A percentile compares a stretch with the other conserved stretches of the same genome.
Conservation (phyloP, 2,888 invertebrate genomes). For the Chrysolina americana region DNA sequence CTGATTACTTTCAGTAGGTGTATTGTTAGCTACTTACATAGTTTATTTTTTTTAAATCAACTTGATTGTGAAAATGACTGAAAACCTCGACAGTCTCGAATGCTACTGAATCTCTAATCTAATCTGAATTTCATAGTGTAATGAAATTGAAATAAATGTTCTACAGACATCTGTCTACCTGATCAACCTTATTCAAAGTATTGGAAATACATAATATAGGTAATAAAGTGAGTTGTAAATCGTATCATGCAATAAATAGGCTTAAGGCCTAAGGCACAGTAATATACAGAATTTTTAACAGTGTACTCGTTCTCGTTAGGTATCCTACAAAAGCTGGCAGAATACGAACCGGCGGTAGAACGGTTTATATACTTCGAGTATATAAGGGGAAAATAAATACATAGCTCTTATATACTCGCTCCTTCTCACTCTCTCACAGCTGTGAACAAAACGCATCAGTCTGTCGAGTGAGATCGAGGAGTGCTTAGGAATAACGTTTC, state of each 20-base stretch:
- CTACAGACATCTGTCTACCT: not conserved
- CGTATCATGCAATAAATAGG: slow-evolving; percentile 23
- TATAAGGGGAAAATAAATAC: slow-evolving; percentile 68
- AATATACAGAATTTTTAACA: slow-evolving; percentile 58
- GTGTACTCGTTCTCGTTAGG: slow-evolving; percentile 59
- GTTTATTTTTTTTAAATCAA: no score
- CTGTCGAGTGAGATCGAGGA: slow-evolving; percentile 67
- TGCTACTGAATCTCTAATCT: not conserved
- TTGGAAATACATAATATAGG: not conserved
- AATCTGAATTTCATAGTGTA: not conserved
- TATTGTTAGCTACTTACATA: no score
- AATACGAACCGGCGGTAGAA: slow-evolving; percentile 65
- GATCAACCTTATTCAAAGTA: not conserved
- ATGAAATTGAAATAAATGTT: not conserved
- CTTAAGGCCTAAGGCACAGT: slow-evolving; percentile 39
- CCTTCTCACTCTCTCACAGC: slow-evolving; percentile 65
- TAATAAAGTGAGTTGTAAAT: slow-evolving; percentile 12
- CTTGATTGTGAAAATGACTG: no score
- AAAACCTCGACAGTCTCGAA: no score
- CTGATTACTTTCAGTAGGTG: no score
- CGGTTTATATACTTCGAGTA: slow-evolving; percentile 66
- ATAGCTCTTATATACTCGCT: slow-evolving; percentile 64
- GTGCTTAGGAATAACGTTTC: slow-evolving; percentile 60
- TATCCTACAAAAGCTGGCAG: slow-evolving; percentile 62
- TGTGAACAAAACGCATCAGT: slow-evolving; percentile 72